Evolutionary conservation across 2,888 invertebrate genomes (phyloP).

Genomic region (Diarsia mendica): DNA sequence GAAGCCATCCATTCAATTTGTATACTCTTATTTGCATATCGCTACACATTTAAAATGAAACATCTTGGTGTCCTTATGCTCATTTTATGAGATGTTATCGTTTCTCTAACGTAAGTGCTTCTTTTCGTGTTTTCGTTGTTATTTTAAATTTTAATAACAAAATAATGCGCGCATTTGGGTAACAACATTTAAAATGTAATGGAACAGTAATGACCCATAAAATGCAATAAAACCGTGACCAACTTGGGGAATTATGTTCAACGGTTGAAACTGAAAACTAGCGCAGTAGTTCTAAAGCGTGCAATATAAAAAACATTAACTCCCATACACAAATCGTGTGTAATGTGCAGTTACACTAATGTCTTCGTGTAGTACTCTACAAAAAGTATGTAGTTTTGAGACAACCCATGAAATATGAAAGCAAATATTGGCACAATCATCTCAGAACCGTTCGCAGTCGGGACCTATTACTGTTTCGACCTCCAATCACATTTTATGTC

Average conservation of each 20-base stretch:
- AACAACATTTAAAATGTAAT: conserved; percentile 59
- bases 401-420: conserved; percentile 64
- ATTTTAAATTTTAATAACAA: conserved; percentile 18
- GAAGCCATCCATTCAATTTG: conserved; percentile 71
- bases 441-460: conserved; percentile 61
- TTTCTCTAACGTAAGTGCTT: conserved; percentile 22
- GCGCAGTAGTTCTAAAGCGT: conserved; percentile 56
- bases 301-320: conserved; percentile 60
- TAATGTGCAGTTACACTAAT: conserved; percentile 57
- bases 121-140: conserved; percentile 1
- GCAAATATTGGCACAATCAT: conserved; percentile 63
- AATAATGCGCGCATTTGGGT: conserved; percentile 11
- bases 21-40: conserved; percentile 69
- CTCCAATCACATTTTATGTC: conserved; percentile 74
- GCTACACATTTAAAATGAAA: conserved; percentile 59
- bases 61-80: conserved; percentile 45
- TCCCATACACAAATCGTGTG: conserved; percentile 55
- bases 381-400: conserved; percentile 35
- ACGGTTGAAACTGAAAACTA: conserved; percentile 66
- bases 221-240: conserved; percentile 63
- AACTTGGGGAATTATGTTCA: conserved; percentile 60
- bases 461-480: conserved; percentile 68
- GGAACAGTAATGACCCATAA: conserved; percentile 59
- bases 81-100: conserved; percentile 49
- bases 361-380: conserved; percentile 43